Base-by-base conservation (phyloP, 2,113 vertebrate genomes). In the Podarcis cretensis region DNA sequence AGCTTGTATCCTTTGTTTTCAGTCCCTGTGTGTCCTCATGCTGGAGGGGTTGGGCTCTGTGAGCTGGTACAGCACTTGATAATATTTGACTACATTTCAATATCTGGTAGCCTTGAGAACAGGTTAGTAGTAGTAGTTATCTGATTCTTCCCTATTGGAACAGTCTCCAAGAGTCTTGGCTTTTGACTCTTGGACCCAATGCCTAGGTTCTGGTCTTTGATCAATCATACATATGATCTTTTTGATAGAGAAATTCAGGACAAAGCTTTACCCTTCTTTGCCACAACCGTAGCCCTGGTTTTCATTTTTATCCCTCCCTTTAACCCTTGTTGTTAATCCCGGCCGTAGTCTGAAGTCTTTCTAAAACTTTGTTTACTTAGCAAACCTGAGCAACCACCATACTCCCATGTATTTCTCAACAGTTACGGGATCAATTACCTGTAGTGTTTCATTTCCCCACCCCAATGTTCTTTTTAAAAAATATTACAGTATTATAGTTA, bases 1-100 rank as follows among this genome's bases (percentile, higher is more conserved):
- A 12, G 14, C 66, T 86, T 80, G 0, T 83, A 83, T 91, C 2
- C 20, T 83, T 80, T 43, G 3, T 25, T 92, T 69, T 8, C 94
- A 98, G 98, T 98, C 87, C 97, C 98, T 0, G 97, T 98, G 2
- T 98, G 98, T 87, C 98, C 98, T 88, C 98, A 98, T 13, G 96
- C 98, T 4, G 97, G 98, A 73, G 97, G 97, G 63, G 97, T 98
- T 7, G 98, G 98, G 8, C 96, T 98, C 81, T 98, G 98, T 87
- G 98, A 98, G 90, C 95, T 98, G 83, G 96, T 98, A 32, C 97
- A 98, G 94, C 97, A 98, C 91, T 93, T 98, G 43, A 97, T 97
- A 89, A 94, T 97, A 87, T 98, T 98, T 89, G 96, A 98, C 94
- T 98, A 96, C 93, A 97, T 97, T 90, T 93, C 96, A 1, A 88